Base-by-base conservation (phyloP, 2,797 vertebrate species). In the Dendrocincla fuliginosa region DNA sequence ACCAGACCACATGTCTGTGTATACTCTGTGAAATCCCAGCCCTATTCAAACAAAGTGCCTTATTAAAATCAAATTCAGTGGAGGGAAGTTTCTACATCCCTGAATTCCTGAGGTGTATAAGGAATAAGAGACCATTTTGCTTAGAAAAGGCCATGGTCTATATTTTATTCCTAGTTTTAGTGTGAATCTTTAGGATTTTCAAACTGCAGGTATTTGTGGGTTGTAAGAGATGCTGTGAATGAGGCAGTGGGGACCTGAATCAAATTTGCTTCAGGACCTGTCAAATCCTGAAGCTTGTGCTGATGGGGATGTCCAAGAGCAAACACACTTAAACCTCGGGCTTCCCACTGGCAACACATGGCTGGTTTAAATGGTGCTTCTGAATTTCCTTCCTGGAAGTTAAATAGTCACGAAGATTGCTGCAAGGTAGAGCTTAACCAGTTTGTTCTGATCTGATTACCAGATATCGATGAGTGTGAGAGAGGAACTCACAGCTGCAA, bases 391-490 rank as follows among this genome's bases (percentile, higher is more conserved):
- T 50, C 33, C 47, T 78, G 76, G 47, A 11, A 33, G 30, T 9
- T 42, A 44, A 37, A 24, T 74, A 50, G 30, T 53, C 37, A 6
- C 19, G 23, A 46, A 11, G 53, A 41, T 56, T 27, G 3, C 28
- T 73, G 86, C 39, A 23, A 39, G 24, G 14, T 9, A 5, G 77
- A 70, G 55, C 70, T 89, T n/a, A 46, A 10, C 55, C 41, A 16
- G 18, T 15, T 16, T 61, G 52, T 60, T 80, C 33, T 71, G 79
- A 27, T 95, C 69, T 90, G 52, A 47, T 92, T 94, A 78, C 32
- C 97, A 99, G 99, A 99, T 17, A 95, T 98, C 33, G 98, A 99
- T n/a, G 99, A 99, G 68, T 99, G 99, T 47, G 64, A 77, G 64
- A 70, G 64, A 69, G 97, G 93, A 64, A 98, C 95, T 3, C 98